Evolutionary conservation across 2,113 vertebrate species (phyloP).

Genomic region (Anser brachyrhynchus): DNA sequence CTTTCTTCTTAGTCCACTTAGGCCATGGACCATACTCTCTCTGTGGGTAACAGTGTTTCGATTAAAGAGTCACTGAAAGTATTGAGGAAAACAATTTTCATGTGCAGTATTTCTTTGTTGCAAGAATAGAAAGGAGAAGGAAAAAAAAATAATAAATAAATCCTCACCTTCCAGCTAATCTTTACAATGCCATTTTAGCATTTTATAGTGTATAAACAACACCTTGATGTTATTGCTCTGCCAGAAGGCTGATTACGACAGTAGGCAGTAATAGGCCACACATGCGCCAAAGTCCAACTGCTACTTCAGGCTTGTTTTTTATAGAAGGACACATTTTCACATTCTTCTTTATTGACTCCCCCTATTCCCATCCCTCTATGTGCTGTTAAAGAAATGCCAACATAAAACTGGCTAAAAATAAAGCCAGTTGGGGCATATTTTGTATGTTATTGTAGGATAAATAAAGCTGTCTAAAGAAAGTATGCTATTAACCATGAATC

Average conservation of each 20-base stretch:
- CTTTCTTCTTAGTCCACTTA: neutral
- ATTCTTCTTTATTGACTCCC: conserved; percentile 63
- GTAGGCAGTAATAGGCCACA: conserved; percentile 60
- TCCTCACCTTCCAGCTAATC: conserved; percentile 39
- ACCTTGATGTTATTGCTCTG: conserved; percentile 61
- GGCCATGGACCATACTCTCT: neutral
- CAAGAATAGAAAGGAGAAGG: neutral
- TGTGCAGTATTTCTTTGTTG: neutral
- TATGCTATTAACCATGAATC: conserved; percentile 62
- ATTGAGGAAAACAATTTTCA: neutral
- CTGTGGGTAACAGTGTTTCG: neutral
- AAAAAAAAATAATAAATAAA: neutral
- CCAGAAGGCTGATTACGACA: conserved; percentile 55
- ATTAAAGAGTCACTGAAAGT: neutral
- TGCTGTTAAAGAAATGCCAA: conserved; percentile 38
- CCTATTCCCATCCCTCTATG: neutral
- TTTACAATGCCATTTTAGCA: conserved; percentile 60
- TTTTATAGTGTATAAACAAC: conserved; percentile 67
- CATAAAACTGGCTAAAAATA: conserved; percentile 63
- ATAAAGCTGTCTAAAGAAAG: conserved; percentile 63
- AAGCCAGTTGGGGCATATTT: conserved; percentile 56
- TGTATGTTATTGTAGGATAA: conserved; percentile 59
- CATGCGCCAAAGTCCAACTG: conserved; percentile 51
- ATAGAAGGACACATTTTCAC: conserved; percentile 62
- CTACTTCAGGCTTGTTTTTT: conserved; percentile 47